Conservation (phyloP, 2,888 invertebrate genomes). For the Pantelozetes paolii region DNA sequence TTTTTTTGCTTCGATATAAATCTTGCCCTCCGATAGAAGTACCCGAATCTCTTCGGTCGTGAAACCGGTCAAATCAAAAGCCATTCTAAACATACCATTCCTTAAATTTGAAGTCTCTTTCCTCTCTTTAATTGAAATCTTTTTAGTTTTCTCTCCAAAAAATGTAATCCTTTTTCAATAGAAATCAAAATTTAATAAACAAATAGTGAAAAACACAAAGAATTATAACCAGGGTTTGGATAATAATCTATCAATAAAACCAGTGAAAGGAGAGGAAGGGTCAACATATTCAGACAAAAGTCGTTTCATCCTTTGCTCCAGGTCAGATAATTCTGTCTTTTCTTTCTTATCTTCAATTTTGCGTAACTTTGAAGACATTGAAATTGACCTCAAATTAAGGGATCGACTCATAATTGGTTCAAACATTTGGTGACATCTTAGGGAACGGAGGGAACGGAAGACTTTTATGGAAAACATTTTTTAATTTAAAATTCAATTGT, state of each 20-base stretch:
- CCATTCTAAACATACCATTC: slow-evolving; percentile 4
- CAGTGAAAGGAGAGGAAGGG: neutral
- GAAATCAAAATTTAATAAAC: too few relatives aligned
- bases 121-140: neutral
- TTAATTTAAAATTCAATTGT: neutral
- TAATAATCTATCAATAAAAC: neutral
- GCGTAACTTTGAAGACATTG: neutral
- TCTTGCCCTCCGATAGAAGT: neutral
- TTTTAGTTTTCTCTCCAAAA: neutral
- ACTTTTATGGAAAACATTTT: neutral
- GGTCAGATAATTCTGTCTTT: neutral
- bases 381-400: neutral
- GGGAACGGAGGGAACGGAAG: too few relatives aligned
- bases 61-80: slow-evolving; percentile 6
- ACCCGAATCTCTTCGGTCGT: neutral
- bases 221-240: neutral
- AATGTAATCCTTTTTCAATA: too few relatives aligned
- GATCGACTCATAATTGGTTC: too few relatives aligned
- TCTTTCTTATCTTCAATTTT: neutral
- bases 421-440: too few relatives aligned
- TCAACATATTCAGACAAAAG: neutral
- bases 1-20: slow-evolving; percentile 25
- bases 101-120: neutral
- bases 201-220: too few relatives aligned
- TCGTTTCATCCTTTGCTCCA: neutral